Evolutionary conservation across 1,140 invertebrate genomes (phyloP), one percentile per base, ranked within the genome.

Genomic region (Sweltsa coloradensis): DNA sequence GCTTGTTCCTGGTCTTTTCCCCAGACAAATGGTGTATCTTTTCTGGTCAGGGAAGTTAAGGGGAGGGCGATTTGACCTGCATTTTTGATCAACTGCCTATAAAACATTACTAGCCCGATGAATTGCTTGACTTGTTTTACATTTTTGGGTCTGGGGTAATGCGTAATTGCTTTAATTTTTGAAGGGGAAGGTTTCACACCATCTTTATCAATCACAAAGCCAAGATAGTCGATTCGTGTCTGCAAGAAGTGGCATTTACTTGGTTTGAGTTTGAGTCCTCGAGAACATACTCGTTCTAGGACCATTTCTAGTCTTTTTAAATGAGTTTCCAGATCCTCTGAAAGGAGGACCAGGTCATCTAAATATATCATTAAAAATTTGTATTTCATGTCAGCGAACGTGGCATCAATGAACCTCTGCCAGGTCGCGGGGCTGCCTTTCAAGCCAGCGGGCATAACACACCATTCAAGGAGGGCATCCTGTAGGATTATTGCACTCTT

Each of bases 221-320:
- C 68, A 65, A 59, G 51, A 55, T 62, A 54, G 21, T 53, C 56
- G 21, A n/a, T n/a, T n/a, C n/a, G n/a, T n/a, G n/a, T n/a, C 23
- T 45, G 5, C 6, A 57, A 47, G 45, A 63, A 61, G 43, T 59
- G 52, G 5, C 47, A 53, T 56, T 63, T 61, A 41, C 21, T 3
- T 9, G 21, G 16, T 39, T 39, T 14, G 9, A 39, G 14, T 18
- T 39, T 13, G 16, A 39, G 36, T 1, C 21, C 21, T 39, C 9
- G 14, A 9, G 14, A 14, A 11, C 36, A 9, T 1, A 3, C 11
- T 39, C 21, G 14, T 19, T 39, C 14, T 7, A 18, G 16, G 14
- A 39, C 16, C 11, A 2, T 11, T 11, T 14, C 21, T 39, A 39
- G 9, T 11, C 21, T 14, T 39, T 39, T 14, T 13, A 39, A 18